Conservation (phyloP, 2,113 vertebrate genomes). For the Megaceryle maxima region DNA sequence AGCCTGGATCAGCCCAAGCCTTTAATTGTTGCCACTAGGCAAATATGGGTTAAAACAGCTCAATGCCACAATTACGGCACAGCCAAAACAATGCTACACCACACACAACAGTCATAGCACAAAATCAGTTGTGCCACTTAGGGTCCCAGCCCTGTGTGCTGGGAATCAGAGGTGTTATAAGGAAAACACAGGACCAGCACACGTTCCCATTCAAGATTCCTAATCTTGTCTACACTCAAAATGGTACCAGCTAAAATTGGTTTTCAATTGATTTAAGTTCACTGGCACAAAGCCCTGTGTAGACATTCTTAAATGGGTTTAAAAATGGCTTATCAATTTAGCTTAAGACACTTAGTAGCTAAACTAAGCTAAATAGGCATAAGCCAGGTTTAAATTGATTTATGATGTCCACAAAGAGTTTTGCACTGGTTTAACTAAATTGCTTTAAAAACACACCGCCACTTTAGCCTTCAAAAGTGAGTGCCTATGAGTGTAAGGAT, state of each 20-base stretch:
- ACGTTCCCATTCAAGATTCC: slow-evolving; percentile 37
- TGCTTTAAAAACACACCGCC: slow-evolving; percentile 68
- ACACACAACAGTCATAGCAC: neutral
- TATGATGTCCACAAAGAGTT: slow-evolving; percentile 72
- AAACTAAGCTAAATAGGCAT: slow-evolving; percentile 69
- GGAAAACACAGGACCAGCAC: slow-evolving; percentile 28
- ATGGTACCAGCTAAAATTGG: slow-evolving; percentile 50
- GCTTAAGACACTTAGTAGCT: slow-evolving; percentile 71
- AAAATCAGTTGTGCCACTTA: neutral
- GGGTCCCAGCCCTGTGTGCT: neutral
- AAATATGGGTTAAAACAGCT: neutral
- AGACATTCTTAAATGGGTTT: slow-evolving; percentile 70
- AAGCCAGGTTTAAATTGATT: slow-evolving; percentile 72
- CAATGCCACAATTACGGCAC: accelerated
- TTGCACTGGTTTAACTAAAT: slow-evolving; percentile 71
- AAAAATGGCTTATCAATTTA: slow-evolving; percentile 74
- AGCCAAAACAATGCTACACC: neutral
- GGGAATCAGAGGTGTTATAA: neutral
- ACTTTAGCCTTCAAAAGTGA: slow-evolving; percentile 58
- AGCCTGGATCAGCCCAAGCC: neutral
- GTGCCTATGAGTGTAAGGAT: slow-evolving; percentile 50
- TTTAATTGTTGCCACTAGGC: neutral
- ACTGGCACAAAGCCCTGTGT: slow-evolving; percentile 65
- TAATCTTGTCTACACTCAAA: slow-evolving; percentile 65
- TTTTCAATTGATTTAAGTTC: slow-evolving; percentile 69